Percentiles rank a stretch among this genome's conserved stretches.
Conservation (phyloP, 1,140 invertebrate genomes). For the Ceratina calcarata region DNA sequence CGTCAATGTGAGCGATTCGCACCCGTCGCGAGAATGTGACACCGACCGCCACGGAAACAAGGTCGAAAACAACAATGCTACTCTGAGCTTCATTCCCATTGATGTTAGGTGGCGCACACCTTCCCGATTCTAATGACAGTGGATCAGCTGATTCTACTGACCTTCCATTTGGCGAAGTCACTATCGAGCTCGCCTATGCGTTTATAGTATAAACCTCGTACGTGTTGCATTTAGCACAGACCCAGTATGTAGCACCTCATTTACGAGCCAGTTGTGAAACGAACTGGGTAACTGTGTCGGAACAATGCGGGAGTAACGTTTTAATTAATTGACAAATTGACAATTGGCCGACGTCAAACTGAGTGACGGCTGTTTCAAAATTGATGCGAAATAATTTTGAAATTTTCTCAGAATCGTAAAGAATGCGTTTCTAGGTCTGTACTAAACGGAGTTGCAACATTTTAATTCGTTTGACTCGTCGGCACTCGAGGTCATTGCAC, state of each 20-base stretch:
- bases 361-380: too few relatives aligned
- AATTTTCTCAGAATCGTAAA: too few relatives aligned
- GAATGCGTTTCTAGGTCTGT: too few relatives aligned
- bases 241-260: too few relatives aligned
- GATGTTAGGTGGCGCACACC: slow-evolving; percentile 54
- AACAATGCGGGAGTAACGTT: too few relatives aligned
- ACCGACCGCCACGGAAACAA: slow-evolving; percentile 43
- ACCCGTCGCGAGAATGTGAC: slow-evolving; percentile 18
- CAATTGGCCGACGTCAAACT: too few relatives aligned
- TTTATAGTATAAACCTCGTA: background rate
- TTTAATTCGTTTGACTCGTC: slow-evolving; percentile 46
- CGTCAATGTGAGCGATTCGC: slow-evolving; percentile 9
- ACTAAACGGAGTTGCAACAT: slow-evolving; percentile 23
- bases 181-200: slow-evolving; percentile 7
- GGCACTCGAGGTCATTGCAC: slow-evolving; percentile 50
- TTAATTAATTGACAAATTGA: too few relatives aligned
- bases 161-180: slow-evolving; percentile 59
- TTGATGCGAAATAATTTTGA: too few relatives aligned
- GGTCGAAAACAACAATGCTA: slow-evolving; percentile 48
- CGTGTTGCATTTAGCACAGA: too few relatives aligned
- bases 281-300: too few relatives aligned
- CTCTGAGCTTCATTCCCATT: slow-evolving; percentile 37
- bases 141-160: slow-evolving; percentile 65
- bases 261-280: too few relatives aligned
- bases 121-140: slow-evolving; percentile 59